phyloP scores from a whole-genome alignment of 2,797 vertebrate genomes.

The Phoxinus dragarum region DNA sequence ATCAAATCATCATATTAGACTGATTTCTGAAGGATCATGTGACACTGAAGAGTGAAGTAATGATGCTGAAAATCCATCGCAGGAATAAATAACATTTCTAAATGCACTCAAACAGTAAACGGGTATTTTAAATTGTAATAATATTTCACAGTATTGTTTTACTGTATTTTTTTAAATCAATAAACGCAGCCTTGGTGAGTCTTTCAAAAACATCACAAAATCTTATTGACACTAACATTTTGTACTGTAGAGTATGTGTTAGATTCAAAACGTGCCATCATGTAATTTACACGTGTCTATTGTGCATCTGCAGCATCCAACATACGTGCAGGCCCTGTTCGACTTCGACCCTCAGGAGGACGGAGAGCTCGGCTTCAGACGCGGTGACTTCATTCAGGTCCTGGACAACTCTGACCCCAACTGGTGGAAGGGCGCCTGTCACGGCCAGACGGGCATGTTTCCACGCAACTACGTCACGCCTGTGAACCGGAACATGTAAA shows the following conservation, averaged over 20 bases:
- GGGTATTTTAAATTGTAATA: not conserved
- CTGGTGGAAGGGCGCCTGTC: constrained; percentile 98
- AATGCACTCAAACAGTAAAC: not conserved
- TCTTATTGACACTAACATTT: not conserved
- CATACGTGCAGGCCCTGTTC: constrained; percentile 96
- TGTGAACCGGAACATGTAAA: constrained; percentile 95
- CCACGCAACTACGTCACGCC: constrained; percentile 98
- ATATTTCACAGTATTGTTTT: not conserved
- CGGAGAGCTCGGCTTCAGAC: constrained; percentile 95
- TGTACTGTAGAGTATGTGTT: not conserved
- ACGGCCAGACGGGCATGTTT: constrained; percentile 98
- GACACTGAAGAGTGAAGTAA: not conserved
- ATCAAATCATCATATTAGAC: not conserved
- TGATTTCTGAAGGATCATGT: not conserved
- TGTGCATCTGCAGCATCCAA: constrained; percentile 85
- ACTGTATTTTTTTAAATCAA: not conserved
- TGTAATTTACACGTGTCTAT: not conserved
- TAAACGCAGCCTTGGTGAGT: not conserved
- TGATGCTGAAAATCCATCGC: not conserved
- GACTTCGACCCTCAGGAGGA: constrained; percentile 99
- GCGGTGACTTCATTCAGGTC: constrained; percentile 96
- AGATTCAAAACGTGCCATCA: not conserved
- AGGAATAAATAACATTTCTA: not conserved
- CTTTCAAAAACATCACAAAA: not conserved
- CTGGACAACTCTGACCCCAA: constrained; percentile 91